Percentiles rank a stretch among this genome's conserved stretches.
Evolutionary conservation across 2,113 vertebrate genomes (phyloP).

Genomic region (Leptobrachium ailaonicum): DNA sequence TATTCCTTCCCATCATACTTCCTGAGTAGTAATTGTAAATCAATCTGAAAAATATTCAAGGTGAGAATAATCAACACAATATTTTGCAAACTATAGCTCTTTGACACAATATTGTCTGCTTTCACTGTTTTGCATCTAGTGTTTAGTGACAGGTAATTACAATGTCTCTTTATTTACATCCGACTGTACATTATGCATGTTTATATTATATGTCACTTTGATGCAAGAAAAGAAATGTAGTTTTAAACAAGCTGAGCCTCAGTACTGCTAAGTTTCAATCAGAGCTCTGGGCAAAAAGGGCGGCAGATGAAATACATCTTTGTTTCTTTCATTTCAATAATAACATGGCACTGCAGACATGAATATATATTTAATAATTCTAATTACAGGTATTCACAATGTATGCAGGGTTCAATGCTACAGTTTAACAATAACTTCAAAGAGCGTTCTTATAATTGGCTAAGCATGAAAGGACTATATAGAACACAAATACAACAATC

Average conservation of each 20-base stretch:
- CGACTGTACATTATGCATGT: not conserved
- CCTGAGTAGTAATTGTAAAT: too few species aligned
- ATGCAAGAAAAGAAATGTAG: not conserved
- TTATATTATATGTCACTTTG: not conserved
- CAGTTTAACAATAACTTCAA: constrained; percentile 40
- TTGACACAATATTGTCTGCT: too few species aligned
- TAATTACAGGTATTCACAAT: constrained; percentile 61
- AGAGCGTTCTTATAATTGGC: not conserved
- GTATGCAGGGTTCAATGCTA: constrained; percentile 25
- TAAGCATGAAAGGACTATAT: constrained; percentile 19
- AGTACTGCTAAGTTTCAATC: constrained; percentile 4
- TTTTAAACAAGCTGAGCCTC: constrained; percentile 5
- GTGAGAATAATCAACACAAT: too few species aligned
- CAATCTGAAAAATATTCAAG: too few species aligned
- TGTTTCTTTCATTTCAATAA: constrained; percentile 54
- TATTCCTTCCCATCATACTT: too few species aligned
- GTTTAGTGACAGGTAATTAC: too few species aligned
- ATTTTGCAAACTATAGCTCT: too few species aligned
- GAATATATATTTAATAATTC: constrained; percentile 49
- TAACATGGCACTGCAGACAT: constrained; percentile 31
- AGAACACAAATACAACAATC: constrained; percentile 30
- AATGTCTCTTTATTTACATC: not conserved
- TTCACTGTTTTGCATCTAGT: too few species aligned
- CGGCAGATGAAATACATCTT: constrained; percentile 59
- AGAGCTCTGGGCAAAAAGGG: constrained; percentile 22